phyloP scores from a whole-genome alignment of 2,113 vertebrate species.

The Phrynosoma blainvillii region DNA sequence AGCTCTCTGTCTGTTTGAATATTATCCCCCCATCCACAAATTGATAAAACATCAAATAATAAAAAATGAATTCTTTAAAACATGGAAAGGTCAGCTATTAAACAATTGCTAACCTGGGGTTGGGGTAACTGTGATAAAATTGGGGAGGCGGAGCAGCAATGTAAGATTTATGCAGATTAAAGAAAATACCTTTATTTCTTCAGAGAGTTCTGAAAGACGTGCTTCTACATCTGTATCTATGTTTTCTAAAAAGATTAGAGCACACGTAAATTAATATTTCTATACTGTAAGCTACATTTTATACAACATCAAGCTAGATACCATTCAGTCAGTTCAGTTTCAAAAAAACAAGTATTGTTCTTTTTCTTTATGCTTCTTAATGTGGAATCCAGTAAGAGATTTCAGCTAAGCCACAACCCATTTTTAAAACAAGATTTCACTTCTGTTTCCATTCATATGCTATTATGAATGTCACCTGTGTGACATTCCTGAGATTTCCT shows the following conservation, averaged over 20 bases:
- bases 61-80: neutral
- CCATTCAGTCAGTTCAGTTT: neutral
- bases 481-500: neutral
- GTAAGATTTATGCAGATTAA: conserved; percentile 46
- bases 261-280: conserved; percentile 51
- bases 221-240: conserved; percentile 87
- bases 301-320: conserved; percentile 47
- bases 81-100: neutral
- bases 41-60: neutral
- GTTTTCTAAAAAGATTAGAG: conserved; percentile 86
- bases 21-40: no score
- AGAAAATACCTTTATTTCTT: conserved; percentile 91
- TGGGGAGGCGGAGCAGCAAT: neutral
- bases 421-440: neutral
- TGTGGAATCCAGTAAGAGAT: conserved; percentile 23
- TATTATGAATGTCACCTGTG: neutral
- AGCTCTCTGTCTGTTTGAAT: no score
- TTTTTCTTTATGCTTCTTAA: neutral
- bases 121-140: neutral
- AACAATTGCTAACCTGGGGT: neutral
- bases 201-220: conserved; percentile 91
- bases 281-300: conserved; percentile 47
- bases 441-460: neutral
- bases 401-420: neutral
- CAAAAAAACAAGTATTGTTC: neutral